These are phyloP conservation scores for Lethocerus indicus DNA, from an alignment of 1,140 invertebrate species.

Conservation along the genomic window DNA sequence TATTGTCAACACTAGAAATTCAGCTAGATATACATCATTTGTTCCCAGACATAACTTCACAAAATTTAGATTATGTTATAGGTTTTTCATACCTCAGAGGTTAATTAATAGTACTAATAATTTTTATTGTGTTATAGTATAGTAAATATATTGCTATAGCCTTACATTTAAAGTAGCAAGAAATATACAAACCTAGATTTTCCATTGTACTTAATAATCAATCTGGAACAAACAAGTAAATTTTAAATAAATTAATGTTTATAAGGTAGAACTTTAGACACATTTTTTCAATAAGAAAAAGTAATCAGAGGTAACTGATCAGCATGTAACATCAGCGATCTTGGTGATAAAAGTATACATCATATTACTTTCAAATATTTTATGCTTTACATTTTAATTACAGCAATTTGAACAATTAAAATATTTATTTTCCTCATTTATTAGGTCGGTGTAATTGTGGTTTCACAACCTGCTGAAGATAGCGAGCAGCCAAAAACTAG, in stretches of 20 bases:
- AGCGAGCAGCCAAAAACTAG: too few species aligned
- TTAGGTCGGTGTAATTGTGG: too few species aligned
- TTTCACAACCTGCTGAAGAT: too few species aligned
- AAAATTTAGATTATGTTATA: too few species aligned
- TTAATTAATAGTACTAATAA: not conserved
- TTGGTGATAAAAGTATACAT: slow-evolving; percentile 5
- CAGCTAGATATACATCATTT: not conserved
- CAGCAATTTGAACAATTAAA: too few species aligned
- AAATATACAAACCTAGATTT: not conserved
- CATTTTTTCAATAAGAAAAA: not conserved
- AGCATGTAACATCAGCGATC: slow-evolving; percentile 9
- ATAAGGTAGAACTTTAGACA: not conserved
- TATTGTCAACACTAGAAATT: not conserved
- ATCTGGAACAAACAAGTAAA: not conserved
- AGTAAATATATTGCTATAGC: not conserved
- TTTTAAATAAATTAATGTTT: not conserved
- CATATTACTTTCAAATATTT: not conserved
- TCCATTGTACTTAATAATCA: not conserved
- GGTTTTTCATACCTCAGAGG: too few species aligned
- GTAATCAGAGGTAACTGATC: not conserved
- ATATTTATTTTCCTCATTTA: too few species aligned
- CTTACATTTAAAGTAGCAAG: not conserved
- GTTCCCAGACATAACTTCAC: not conserved
- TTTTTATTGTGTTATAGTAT: not conserved
- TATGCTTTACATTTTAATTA: not conserved